Evolutionary conservation across 2,888 invertebrate genomes (phyloP), one percentile per base, ranked within the genome.

Genomic region (Pyrochroa serraticornis): DNA sequence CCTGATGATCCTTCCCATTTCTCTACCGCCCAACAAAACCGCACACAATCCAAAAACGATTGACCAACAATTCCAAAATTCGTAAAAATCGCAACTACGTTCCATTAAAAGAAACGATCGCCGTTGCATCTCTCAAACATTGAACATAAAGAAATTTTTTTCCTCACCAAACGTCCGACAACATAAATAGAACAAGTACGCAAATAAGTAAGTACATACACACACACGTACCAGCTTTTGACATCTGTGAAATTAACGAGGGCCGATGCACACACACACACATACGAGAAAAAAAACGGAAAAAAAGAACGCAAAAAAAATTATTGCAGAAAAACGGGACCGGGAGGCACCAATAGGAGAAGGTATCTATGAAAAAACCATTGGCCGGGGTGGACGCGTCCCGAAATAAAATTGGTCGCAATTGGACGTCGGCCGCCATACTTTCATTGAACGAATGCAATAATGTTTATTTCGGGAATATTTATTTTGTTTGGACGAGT

Each of bases 1-100:
- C 45, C 46, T 45, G 9, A 46, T 37, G 33, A 55, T 55, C 10
- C 38, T 49, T n/a, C 54, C 59, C 54, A 59, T 59, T 8, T 3
- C 9, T 31, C 13, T 36, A 46, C 22, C 22, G 22, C 22, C 22
- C 22, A 14, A 22, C 1, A 46, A 35, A 13, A 48, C 13, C 31
- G 32, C 36, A 33, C 32, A 43, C 44, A 52, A 41, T n/a, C 30
- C 31, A 32, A 10, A 48, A 42, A 52, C 49, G 9, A 42, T 2
- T 5, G 22, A 35, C 38, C 53, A 46, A 53, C 6, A 31, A 33
- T n/a, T 31, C 9, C 10, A 47, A 36, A 22, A 7, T 50, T 49
- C 38, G 48, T 22, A 22, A 22, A 22, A 22, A 22, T 22, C 22
- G 5, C 22, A 22, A 22, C 22, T 22, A 22, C 22, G 22, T 22